These are phyloP conservation scores for Mythimna lalbum DNA, from an alignment of 2,888 invertebrate species.

Conservation along the genomic window DNA sequence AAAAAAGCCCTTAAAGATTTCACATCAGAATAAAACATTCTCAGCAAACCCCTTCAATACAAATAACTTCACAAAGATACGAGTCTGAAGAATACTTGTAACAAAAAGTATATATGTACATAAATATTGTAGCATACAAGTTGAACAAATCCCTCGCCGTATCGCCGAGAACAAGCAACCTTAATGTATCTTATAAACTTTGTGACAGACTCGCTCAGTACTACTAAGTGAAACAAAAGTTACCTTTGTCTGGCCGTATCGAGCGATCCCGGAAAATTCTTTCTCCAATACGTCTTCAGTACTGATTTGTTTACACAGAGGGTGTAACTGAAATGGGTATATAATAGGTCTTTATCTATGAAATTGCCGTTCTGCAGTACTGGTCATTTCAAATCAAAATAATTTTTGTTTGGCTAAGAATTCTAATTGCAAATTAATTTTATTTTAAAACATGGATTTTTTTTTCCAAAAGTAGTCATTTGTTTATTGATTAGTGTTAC, in stretches of 20 bases:
- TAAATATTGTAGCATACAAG: constrained; percentile 40
- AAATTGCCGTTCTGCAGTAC: too few species aligned
- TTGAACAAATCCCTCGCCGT: constrained; percentile 51
- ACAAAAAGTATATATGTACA: constrained; percentile 34
- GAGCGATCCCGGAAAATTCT: constrained; percentile 31
- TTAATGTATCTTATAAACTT: constrained; percentile 57
- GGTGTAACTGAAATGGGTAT: too few species aligned
- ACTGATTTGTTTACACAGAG: constrained; percentile 34
- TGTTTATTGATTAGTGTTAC: too few species aligned
- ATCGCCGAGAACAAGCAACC: constrained; percentile 55
- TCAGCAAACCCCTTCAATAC: constrained; percentile 20
- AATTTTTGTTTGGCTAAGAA: too few species aligned
- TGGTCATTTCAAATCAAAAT: too few species aligned
- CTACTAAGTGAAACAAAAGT: constrained; percentile 55
- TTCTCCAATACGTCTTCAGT: constrained; percentile 26
- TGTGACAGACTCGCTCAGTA: constrained; percentile 34
- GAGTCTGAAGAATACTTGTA: constrained; percentile 29
- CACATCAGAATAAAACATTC: constrained; percentile 17
- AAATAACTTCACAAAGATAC: constrained; percentile 32
- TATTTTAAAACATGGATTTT: too few species aligned
- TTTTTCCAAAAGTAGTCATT: too few species aligned
- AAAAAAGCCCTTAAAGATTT: neutral
- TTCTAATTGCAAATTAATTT: too few species aligned
- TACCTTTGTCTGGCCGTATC: constrained; percentile 41
- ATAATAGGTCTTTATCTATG: too few species aligned